A percentile compares a stretch with the other conserved stretches of the same genome.
Evolutionary conservation across 2,888 invertebrate species (phyloP).

Genomic region (Patella depressa): DNA sequence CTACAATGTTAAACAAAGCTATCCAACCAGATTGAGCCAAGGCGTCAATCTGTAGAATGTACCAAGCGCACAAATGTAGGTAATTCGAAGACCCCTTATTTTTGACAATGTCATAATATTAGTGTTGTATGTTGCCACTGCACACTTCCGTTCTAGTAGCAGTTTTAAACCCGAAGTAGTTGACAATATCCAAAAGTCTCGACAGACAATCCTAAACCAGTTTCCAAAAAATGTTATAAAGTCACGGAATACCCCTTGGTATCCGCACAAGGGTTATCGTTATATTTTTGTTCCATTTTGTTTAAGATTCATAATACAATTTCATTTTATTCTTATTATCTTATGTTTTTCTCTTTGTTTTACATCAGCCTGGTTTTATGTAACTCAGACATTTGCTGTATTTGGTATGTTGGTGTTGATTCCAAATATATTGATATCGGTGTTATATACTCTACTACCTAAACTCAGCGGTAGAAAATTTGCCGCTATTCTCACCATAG

Average conservation of each 20-base stretch:
- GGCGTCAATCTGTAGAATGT: too few relatives aligned
- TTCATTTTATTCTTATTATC: neutral
- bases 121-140: too few relatives aligned
- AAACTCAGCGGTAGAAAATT: slow-evolving; percentile 19
- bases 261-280: neutral
- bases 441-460: slow-evolving; percentile 14
- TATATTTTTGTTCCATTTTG: neutral
- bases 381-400: slow-evolving; percentile 9
- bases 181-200: neutral
- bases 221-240: too few relatives aligned
- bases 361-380: slow-evolving; percentile 8
- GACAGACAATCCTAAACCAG: neutral
- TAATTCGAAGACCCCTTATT: too few relatives aligned
- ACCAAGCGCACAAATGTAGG: too few relatives aligned
- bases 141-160: too few relatives aligned
- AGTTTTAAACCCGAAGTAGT: too few relatives aligned
- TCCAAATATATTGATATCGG: neutral
- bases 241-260: too few relatives aligned
- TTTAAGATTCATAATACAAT: neutral
- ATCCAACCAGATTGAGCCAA: too few relatives aligned
- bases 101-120: too few relatives aligned
- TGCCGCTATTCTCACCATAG: slow-evolving; percentile 7
- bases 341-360: neutral
- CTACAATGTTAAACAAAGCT: too few relatives aligned
- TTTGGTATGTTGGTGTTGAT: neutral